Evolutionary conservation across 1,140 invertebrate species (phyloP), one percentile per base, ranked within the genome.

Genomic region (Elymnias hypermnestra): DNA sequence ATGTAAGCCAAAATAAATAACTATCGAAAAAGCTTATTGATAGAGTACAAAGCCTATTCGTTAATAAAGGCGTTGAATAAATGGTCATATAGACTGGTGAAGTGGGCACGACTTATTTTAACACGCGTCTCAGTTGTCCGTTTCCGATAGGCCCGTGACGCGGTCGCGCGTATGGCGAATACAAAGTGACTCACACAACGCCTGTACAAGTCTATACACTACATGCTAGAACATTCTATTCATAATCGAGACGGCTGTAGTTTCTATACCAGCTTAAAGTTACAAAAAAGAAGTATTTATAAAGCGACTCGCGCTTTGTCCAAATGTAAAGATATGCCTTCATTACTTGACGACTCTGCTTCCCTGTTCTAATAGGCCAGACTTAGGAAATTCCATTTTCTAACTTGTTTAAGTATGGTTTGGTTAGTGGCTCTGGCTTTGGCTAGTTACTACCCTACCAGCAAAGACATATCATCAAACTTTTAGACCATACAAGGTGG

Each of bases 131-230:
- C 53, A 48, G 69, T 57, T 65, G 72, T 78, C 72, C 63, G 79
- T 76, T 83, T 83, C 79, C 79, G 74, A 82, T 83, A 77, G 73
- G 43, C 61, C 54, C 57, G 69, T 78, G 74, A 83, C 73, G 72
- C 69, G 70, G 60, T 40, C 39, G 44, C 37, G 63, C 65, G 66
- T 53, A 55, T 50, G 53, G 49, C 66, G 74, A 74, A 83, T 81
- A 72, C 56, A 46, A 78, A 78, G 60, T 74, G 63, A 75, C 47
- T 72, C 72, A 74, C 51, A 56, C 2, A 15, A 33, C 3, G 39
- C 55, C 42, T 40, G 47, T 43, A 54, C 51, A 58, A 53, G 45
- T 49, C 22, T 57, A 51, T 5, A 33, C 43, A 46, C 56, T 47
- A 41, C 40, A 33, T 29, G 45, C 57, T 57, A 49, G 61, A 60